Base-by-base conservation (phyloP, 2,797 vertebrate genomes). In the Hydrophis major region DNA sequence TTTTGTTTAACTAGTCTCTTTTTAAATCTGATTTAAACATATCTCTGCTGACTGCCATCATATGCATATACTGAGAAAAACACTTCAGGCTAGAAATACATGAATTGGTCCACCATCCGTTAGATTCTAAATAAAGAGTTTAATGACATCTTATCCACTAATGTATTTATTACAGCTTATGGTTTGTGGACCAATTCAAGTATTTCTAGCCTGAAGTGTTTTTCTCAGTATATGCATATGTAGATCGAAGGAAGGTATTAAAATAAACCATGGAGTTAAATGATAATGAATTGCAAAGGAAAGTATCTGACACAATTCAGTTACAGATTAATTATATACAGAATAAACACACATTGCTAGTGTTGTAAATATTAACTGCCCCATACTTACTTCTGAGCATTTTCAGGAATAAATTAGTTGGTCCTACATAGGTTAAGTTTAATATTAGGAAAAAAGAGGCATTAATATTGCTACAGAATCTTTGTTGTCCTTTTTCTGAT, bases 401-500 rank as follows among this genome's bases (percentile, higher is more conserved):
- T 74, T 88, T 56, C 61, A 12, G 11, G n/a, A 47, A 83, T 2
- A 61, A 28, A 12, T 61, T 25, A 92, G 63, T 50, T 28, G 22
- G 16, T 22, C 20, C n/a, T 0, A 14, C 22, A 28, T 61, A 86
- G 74, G 50, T 86, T 90, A 90, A 66, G 20, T 92, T 50, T 32
- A 69, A 28, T 93, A 50, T 69, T 93, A 32, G 2, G 25, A 8
- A 1, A 3, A 27, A 10, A 27, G 25, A 61, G 16, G n/a, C 18
- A n/a, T 90, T 32, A 69, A n/a, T 3, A n/a, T 69, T 89, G 59
- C 12, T 55, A 87, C 2, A 91, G 69, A 0, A 27, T 74, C n/a
- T 18, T 94, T 89, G 1, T 14, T 6, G 56, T 94, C 91, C 55
- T 18, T 90, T 93, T 7, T 61, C 93, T 63, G 78, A 61, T 66